Percentiles rank a stretch among this genome's conserved stretches.
Conservation (phyloP, 2,888 invertebrate genomes). For the Dicyrtomina minuta region DNA sequence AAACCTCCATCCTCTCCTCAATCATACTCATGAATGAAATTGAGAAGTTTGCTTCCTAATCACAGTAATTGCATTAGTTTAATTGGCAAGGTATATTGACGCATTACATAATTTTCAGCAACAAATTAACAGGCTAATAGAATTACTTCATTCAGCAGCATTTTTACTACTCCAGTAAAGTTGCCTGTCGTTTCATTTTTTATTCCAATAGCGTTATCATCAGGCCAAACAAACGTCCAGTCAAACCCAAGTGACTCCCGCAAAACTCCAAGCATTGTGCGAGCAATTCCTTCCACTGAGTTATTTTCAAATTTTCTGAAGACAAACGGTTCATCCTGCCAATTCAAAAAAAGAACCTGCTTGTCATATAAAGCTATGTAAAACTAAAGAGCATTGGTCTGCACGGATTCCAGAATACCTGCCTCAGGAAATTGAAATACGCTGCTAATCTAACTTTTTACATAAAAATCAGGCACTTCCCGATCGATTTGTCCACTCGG, state of each 20-base stretch:
- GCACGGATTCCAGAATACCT: too few relatives aligned
- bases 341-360: constrained; percentile 1
- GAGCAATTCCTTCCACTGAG: constrained; percentile 66
- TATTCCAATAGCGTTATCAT: constrained; percentile 65
- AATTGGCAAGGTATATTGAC: background rate
- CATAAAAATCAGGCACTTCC: too few relatives aligned
- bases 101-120: background rate
- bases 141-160: constrained; percentile 64
- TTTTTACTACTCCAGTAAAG: constrained; percentile 65
- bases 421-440: too few relatives aligned
- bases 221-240: constrained; percentile 68
- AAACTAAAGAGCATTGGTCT: too few relatives aligned
- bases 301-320: constrained; percentile 34
- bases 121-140: too few relatives aligned
- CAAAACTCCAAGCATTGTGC: constrained; percentile 69
- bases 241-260: constrained; percentile 71
- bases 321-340: constrained; percentile 51
- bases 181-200: constrained; percentile 43
- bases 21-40: constrained; percentile 75
- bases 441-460: too few relatives aligned
- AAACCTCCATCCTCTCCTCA: constrained; percentile 61
- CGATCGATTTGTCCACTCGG: too few relatives aligned
- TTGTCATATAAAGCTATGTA: too few relatives aligned
- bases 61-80: constrained; percentile 34
- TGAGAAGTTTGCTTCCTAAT: constrained; percentile 73